phyloP scores from a whole-genome alignment of 2,797 vertebrate genomes.

The Apogon hyalosoma region DNA sequence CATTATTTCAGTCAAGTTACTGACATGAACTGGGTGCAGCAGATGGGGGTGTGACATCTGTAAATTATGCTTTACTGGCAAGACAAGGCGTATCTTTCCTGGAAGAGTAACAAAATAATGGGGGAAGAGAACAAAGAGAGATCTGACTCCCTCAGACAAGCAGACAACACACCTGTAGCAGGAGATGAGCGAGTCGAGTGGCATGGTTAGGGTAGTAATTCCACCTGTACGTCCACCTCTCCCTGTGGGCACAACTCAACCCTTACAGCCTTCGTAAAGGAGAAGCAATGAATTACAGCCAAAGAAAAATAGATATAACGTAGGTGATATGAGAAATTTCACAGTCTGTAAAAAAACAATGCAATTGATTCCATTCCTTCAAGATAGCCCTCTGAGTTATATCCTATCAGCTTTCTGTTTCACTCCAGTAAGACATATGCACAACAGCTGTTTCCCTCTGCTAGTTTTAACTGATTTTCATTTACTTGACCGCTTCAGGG shows the following conservation, averaged over 20 bases:
- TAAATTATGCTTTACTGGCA: constrained; percentile 77
- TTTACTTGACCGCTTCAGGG: constrained; percentile 82
- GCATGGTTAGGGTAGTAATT: constrained; percentile 61
- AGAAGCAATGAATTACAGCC: constrained; percentile 19
- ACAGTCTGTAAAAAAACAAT: background rate
- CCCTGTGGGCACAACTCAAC: constrained; percentile 47
- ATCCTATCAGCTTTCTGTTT: constrained; percentile 45
- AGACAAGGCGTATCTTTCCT: constrained; percentile 73
- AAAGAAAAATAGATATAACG: constrained; percentile 3
- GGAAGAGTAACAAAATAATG: constrained; percentile 75
- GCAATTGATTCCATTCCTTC: constrained; percentile 10
- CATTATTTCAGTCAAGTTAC: constrained; percentile 50
- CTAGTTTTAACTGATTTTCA: constrained; percentile 87
- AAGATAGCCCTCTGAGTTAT: constrained; percentile 24
- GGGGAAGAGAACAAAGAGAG: constrained; percentile 73
- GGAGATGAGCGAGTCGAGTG: constrained; percentile 63
- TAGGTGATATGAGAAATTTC: constrained; percentile 2
- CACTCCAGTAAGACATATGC: constrained; percentile 66
- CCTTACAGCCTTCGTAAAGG: constrained; percentile 1
- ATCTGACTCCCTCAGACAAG: constrained; percentile 61
- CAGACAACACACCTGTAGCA: constrained; percentile 77
- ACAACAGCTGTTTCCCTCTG: constrained; percentile 86
- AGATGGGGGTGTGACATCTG: constrained; percentile 70
- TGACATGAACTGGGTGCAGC: constrained; percentile 40
- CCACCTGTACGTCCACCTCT: constrained; percentile 31